Conservation (phyloP, 2,797 vertebrate species). For the Aeoliscus strigatus region DNA sequence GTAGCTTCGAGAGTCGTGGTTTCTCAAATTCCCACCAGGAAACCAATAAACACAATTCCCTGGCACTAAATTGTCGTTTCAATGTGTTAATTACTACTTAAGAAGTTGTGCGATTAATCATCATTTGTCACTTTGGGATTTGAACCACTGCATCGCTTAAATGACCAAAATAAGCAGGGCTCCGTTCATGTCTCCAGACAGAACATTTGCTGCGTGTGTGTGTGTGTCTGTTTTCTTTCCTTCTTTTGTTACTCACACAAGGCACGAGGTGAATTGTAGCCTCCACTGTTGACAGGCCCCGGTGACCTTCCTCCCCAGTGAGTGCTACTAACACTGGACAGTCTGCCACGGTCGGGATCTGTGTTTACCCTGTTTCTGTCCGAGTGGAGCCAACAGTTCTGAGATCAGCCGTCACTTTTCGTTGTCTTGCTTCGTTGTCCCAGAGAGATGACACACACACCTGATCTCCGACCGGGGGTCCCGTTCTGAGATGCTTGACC, state of each 20-base stretch:
- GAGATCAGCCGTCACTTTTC: constrained; percentile 30
- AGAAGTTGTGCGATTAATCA: no score
- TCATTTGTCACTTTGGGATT: constrained; percentile 1
- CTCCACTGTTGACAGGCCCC: constrained; percentile 49
- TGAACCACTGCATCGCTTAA: constrained; percentile 12
- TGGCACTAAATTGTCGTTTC: no score
- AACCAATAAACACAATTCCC: no score
- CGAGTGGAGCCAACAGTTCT: constrained; percentile 21
- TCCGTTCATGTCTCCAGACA: constrained; percentile 6
- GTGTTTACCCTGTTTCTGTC: constrained; percentile 48
- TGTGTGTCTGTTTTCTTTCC: constrained; percentile 42
- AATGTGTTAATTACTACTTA: no score
- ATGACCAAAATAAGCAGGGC: constrained; percentile 14
- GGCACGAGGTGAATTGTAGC: constrained; percentile 51
- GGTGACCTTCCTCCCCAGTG: constrained; percentile 47
- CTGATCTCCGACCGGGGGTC: constrained; percentile 36
- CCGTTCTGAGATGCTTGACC: constrained; percentile 36
- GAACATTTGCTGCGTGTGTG: constrained; percentile 13
- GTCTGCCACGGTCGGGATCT: constrained; percentile 28
- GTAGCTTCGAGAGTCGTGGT: no score
- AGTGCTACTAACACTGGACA: constrained; percentile 55
- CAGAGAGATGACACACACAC: constrained; percentile 22
- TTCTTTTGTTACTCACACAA: constrained; percentile 46
- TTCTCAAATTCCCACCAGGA: no score
- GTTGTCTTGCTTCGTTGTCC: constrained; percentile 23